A percentile compares a stretch with the other conserved stretches of the same genome.
Evolutionary conservation across 2,797 vertebrate genomes (phyloP).

Genomic region (Melopsittacus undulatus): DNA sequence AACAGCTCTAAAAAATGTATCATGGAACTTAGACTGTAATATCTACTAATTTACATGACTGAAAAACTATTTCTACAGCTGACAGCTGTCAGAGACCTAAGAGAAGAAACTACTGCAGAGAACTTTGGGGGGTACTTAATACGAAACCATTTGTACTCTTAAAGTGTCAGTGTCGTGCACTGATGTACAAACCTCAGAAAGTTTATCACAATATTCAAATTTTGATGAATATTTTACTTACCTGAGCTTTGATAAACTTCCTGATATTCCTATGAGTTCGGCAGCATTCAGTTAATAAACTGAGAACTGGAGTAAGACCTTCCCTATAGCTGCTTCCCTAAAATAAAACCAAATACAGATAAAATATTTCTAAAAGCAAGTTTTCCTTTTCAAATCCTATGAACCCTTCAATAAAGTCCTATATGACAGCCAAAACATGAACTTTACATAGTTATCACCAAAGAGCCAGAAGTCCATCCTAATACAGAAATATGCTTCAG

Average conservation of each 20-base stretch:
- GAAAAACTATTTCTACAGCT: background rate
- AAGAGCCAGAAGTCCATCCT: background rate
- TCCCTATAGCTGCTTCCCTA: conserved; percentile 97
- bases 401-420: background rate
- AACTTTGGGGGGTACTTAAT: background rate
- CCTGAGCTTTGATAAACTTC: conserved; percentile 96
- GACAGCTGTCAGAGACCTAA: background rate
- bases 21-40: background rate
- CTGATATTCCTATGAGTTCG: conserved; percentile 93
- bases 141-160: background rate
- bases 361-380: background rate
- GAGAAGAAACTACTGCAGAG: background rate
- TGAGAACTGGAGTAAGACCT: conserved; percentile 95
- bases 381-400: background rate
- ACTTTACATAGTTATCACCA: background rate
- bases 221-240: conserved; percentile 60
- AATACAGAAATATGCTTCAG: background rate
- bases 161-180: background rate
- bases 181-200: background rate
- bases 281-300: conserved; percentile 92
- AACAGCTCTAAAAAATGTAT: background rate
- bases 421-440: background rate
- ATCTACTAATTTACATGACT: background rate
- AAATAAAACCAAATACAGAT: conserved; percentile 50
- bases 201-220: background rate